A percentile compares a stretch with the other conserved stretches of the same genome.
Evolutionary conservation across 2,113 vertebrate genomes (phyloP).

Genomic region (Calyptomena viridis): DNA sequence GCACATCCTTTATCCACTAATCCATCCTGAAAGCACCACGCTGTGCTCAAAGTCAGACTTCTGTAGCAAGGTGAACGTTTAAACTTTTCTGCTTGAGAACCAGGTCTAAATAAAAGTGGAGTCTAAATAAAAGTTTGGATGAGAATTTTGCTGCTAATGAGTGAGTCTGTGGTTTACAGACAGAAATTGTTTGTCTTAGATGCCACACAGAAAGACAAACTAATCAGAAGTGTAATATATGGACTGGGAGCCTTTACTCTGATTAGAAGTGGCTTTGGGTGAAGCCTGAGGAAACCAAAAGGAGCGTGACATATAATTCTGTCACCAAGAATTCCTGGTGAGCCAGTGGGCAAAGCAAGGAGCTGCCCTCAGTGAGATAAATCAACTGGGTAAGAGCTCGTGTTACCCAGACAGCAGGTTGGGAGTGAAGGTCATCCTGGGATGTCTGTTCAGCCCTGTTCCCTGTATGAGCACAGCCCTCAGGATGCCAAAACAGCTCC

Average conservation of each 20-base stretch:
- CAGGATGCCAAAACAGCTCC: not conserved
- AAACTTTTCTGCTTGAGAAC: not conserved
- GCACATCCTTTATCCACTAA: not conserved
- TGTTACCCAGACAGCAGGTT: not conserved
- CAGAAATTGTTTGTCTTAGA: not conserved
- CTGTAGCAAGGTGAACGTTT: not conserved
- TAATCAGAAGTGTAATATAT: not conserved
- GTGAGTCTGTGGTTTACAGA: not conserved
- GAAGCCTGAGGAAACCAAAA: not conserved
- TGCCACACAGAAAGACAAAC: not conserved
- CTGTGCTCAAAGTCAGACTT: not conserved
- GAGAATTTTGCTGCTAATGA: not conserved
- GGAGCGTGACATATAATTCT: not conserved
- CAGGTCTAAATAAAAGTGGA: not conserved
- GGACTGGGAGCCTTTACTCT: not conserved
- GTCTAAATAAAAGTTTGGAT: not conserved
- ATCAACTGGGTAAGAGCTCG: not conserved
- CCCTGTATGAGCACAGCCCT: not conserved
- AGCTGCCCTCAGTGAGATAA: not conserved
- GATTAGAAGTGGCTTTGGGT: not conserved
- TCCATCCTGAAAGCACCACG: not conserved
- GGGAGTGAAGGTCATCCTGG: not conserved
- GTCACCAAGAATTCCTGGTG: constrained; percentile 22
- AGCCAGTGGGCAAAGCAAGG: not conserved
- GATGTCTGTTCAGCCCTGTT: not conserved